Conservation (phyloP, 2,888 invertebrate species). For the Spodoptera picta region DNA sequence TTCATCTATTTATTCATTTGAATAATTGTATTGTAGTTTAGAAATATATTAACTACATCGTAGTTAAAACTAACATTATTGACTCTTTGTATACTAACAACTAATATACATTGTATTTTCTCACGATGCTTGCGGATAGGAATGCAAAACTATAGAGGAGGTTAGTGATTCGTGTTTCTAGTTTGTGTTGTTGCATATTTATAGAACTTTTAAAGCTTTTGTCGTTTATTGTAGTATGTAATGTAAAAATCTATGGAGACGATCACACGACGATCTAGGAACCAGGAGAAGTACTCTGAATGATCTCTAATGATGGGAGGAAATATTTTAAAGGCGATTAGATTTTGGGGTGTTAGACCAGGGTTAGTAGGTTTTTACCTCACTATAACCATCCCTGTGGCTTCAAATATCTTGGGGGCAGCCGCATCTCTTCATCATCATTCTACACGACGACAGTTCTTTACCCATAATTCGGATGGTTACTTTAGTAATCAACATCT, state of each 20-base stretch:
- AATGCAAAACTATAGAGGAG: constrained; percentile 87
- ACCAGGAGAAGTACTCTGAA: too few species aligned
- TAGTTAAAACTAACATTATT: constrained; percentile 5
- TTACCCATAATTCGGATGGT: too few species aligned
- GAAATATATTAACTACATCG: constrained; percentile 13
- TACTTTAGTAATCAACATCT: too few species aligned
- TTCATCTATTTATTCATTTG: constrained; percentile 9
- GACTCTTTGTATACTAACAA: constrained; percentile 9
- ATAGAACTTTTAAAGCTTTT: constrained; percentile 12
- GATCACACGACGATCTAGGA: too few species aligned
- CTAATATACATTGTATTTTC: constrained; percentile 67
- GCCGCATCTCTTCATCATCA: too few species aligned
- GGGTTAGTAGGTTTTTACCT: too few species aligned
- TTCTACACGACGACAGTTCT: too few species aligned
- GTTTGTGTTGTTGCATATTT: constrained; percentile 33
- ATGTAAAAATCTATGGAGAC: background rate
- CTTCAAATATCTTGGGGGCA: too few species aligned
- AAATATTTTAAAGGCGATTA: too few species aligned
- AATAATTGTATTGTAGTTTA: constrained; percentile 16
- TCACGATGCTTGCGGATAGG: constrained; percentile 79
- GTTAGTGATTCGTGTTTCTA: constrained; percentile 72
- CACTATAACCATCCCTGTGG: too few species aligned
- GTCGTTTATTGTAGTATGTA: constrained; percentile 3
- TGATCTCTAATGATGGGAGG: too few species aligned
- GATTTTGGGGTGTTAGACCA: too few species aligned